Evolutionary conservation across 2,113 vertebrate genomes (phyloP), one percentile per base, ranked within the genome.

Genomic region (Sinosuthora webbiana): DNA sequence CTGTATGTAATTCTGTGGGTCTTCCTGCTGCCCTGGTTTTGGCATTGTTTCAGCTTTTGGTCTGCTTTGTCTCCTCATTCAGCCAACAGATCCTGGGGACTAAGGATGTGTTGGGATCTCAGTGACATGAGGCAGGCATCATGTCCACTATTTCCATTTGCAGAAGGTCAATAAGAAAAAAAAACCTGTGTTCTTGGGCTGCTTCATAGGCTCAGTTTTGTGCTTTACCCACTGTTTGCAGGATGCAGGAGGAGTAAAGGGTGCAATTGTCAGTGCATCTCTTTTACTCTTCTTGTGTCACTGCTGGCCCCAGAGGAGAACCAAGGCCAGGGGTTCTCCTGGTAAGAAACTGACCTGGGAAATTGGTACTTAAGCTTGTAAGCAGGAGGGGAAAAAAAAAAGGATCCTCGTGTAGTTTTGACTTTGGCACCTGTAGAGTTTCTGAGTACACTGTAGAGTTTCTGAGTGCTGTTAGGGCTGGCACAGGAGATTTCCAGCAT

Each of bases 401-500:
- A 11, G 2, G 6, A 53, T 59, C 9, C 4, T 15, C 4, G 1
- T 45, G 41, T 25, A 47, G 16, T 52, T 83, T 39, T 55, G 27
- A 15, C 9, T 82, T 87, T 67, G 60, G 25, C 19, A 7, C 3
- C 4, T 44, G 16, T 27, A 31, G 69, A 30, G 18, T 45, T 62
- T 53, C n/a, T 0, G 9, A 47, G 22, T 2, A 12, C 9, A 0
- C 0, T 44, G 16, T 27, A 31, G 69, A 30, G 18, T 45, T 62
- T 53, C n/a, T 0, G 9, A 2, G 37, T 10, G n/a, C 13, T 79
- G 57, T 35, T 7, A 6, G 55, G 42, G 9, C 27, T 50, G 56
- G 39, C 28, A 30, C 12, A 13, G 24, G 52, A 77, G 10, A 31
- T n/a, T 64, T 24, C 8, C 33, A 78, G 37, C 13, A 5, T 4